Conservation (phyloP, 2,797 vertebrate species). For the Tachyglossus aculeatus region DNA sequence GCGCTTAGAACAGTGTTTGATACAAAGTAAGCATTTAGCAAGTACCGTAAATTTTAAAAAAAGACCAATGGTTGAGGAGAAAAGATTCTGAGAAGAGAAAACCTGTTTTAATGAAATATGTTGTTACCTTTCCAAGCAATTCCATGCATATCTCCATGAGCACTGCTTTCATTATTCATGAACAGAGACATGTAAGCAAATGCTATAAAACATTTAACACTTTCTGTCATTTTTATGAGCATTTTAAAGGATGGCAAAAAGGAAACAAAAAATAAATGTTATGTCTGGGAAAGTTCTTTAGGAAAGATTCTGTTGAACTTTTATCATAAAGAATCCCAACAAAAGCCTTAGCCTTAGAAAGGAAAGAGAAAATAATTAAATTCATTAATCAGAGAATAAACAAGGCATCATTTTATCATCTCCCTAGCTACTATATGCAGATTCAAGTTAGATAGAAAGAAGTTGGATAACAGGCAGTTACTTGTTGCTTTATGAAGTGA, state of each 20-base stretch:
- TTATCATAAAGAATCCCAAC: rapidly evolving
- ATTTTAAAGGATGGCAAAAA: background rate
- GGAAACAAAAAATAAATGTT: background rate
- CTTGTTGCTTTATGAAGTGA: background rate
- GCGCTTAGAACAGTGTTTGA: too few relatives aligned
- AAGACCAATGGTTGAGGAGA: too few relatives aligned
- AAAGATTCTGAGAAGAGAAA: too few relatives aligned
- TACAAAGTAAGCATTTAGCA: too few relatives aligned
- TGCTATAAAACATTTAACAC: background rate
- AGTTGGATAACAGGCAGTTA: background rate
- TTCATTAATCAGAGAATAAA: background rate
- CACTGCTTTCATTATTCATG: background rate
- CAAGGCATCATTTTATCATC: rapidly evolving
- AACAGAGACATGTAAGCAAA: background rate
- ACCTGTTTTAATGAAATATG: too few relatives aligned
- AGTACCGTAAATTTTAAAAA: too few relatives aligned
- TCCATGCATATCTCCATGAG: background rate
- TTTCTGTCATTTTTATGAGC: rapidly evolving
- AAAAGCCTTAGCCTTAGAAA: background rate
- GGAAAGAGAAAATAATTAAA: background rate
- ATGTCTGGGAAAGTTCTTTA: background rate
- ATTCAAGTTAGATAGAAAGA: background rate
- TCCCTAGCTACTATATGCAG: rapidly evolving
- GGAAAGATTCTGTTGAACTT: background rate
- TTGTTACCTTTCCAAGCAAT: background rate